Base-by-base conservation (phyloP, 2,888 invertebrate species). In the Cephus pygmeus region DNA sequence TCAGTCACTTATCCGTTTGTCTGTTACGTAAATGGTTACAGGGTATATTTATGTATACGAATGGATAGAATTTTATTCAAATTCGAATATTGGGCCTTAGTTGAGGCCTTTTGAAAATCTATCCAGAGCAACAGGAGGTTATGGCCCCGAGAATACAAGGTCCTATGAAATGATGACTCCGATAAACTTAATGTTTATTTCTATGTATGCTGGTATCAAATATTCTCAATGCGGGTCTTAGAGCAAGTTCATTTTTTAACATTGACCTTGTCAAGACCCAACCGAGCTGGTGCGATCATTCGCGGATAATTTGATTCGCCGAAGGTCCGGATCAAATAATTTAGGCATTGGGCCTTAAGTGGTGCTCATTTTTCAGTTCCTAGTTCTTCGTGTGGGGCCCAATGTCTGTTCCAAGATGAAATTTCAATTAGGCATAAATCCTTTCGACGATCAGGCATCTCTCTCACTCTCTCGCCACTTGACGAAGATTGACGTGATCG, bases 271-370 rank as follows among this genome's bases (percentile, higher is more conserved):
- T 15, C 31, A 71, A 34, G 31, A 9, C 33, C 31, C 33, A 31
- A 23, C 1, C n/a, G 15, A 4, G 71, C 71, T 11, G 33, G 71
- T 33, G 12, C 71, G 71, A 71, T 31, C 71, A 12, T 71, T 71
- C 71, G 31, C 71, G 71, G 71, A 71, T 71, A 71, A 71, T 71
- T 71, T 31, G 12, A 71, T 71, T 71, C 31, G 71, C 9, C 71
- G 71, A 71, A 71, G 71, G 71, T 71, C 71, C 71, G 31, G 6
- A 34, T 71, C 23, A 34, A 34, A 71, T 56, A 9, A 2, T 2
- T 31, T 31, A 71, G 71, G 9, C 71, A 71, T 71, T 34, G 71
- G 31, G 71, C 11, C 71, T 71, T 71, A 23, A 71, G 71, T 12
- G 71, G 33, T 12, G 71, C 30, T 23, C 56, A 56, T 56, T 56